These are phyloP conservation scores for Tethea ocularis DNA, from an alignment of 2,888 invertebrate species.

Conservation along the genomic window DNA sequence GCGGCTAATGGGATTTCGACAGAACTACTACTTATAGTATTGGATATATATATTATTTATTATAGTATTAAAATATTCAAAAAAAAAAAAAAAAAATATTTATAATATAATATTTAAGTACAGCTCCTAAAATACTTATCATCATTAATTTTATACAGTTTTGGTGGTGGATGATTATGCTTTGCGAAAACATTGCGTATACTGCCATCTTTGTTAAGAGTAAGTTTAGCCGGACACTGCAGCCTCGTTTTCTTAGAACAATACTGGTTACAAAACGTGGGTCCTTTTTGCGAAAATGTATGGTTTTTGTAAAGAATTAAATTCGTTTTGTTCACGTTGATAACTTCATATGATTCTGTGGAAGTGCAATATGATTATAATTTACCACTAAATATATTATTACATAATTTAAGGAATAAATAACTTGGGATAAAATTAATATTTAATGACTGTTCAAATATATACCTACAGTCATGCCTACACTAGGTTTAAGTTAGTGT, in stretches of 20 bases:
- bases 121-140: too few species aligned
- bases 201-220: slow-evolving; percentile 17
- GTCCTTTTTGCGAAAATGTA: slow-evolving; percentile 11
- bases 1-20: too few species aligned
- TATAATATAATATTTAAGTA: too few species aligned
- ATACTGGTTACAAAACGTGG: slow-evolving; percentile 7
- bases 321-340: slow-evolving; percentile 11
- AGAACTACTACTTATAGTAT: too few species aligned
- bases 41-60: too few species aligned
- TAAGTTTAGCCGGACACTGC: slow-evolving; percentile 1
- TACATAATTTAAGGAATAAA: too few species aligned
- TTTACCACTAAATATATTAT: background rate
- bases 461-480: too few species aligned
- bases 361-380: background rate
- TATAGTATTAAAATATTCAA: too few species aligned
- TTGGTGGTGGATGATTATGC: slow-evolving; percentile 44
- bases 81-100: too few species aligned
- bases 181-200: slow-evolving; percentile 20
- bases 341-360: slow-evolving; percentile 11
- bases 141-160: background rate
- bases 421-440: too few species aligned
- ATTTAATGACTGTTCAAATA: too few species aligned
- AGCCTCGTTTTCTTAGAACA: background rate
- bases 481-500: too few species aligned
- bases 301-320: slow-evolving; percentile 20